phyloP scores from a whole-genome alignment of 2,797 vertebrate species.

The Peromyscus melanophrys region DNA sequence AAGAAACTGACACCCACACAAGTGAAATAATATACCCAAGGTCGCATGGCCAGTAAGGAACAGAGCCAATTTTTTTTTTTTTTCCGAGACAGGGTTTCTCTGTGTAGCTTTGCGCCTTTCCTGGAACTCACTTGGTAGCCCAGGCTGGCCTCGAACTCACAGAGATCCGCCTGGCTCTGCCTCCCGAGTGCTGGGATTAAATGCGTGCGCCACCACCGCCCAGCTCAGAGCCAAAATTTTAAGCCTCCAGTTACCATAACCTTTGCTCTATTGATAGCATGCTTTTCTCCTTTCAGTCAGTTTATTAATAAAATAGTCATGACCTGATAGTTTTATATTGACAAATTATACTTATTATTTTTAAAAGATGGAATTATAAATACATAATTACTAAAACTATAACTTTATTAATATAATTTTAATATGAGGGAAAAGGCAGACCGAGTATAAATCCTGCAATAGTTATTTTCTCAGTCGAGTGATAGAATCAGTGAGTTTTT shows the following conservation, averaged over 20 bases:
- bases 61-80: no score
- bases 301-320: conserved; percentile 28
- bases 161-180: no score
- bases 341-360: conserved; percentile 14
- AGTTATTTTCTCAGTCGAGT: neutral
- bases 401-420: conserved; percentile 42
- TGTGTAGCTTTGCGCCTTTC: no score
- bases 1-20: neutral
- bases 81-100: no score
- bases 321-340: conserved; percentile 16
- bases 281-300: neutral
- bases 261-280: conserved; percentile 22
- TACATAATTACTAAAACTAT: conserved; percentile 16
- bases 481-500: neutral
- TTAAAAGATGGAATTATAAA: neutral
- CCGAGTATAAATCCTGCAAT: conserved; percentile 20
- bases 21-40: conserved; percentile 7
- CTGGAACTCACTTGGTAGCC: no score
- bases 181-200: no score
- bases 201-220: no score
- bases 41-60: neutral
- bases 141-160: no score
- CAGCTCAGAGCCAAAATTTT: conserved; percentile 8
- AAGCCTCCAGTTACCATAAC: conserved; percentile 1
- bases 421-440: neutral